A percentile compares a stretch with the other conserved stretches of the same genome.
Evolutionary conservation across 2,888 invertebrate species (phyloP).

Genomic region (Aquatica leii): DNA sequence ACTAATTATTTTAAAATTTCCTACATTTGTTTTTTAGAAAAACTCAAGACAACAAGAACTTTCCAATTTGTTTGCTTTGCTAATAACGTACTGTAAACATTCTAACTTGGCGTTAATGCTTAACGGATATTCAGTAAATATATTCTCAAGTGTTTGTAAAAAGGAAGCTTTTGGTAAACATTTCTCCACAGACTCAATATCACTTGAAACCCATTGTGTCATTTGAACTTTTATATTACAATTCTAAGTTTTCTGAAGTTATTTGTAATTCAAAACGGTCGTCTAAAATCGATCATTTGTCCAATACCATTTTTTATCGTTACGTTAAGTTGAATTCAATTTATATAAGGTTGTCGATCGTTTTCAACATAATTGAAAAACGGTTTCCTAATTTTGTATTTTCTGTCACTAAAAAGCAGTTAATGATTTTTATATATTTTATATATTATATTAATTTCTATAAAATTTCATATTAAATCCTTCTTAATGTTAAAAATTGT

Average conservation of each 20-base stretch:
- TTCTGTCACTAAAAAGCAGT: too few relatives aligned
- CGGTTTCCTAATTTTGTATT: too few relatives aligned
- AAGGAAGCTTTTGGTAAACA: slow-evolving; percentile 13
- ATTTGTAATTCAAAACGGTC: slow-evolving; percentile 16
- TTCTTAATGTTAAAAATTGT: too few relatives aligned
- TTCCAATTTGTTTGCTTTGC: too few relatives aligned
- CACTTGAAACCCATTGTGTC: slow-evolving; percentile 19
- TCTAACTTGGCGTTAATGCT: not conserved
- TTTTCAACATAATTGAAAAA: slow-evolving; percentile 9
- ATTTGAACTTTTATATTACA: slow-evolving; percentile 21
- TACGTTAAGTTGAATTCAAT: not conserved
- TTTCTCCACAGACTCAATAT: slow-evolving; percentile 15
- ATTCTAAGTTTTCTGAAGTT: slow-evolving; percentile 5
- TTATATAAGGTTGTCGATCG: slow-evolving; percentile 15
- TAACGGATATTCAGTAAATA: slow-evolving; percentile 8
- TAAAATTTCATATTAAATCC: too few relatives aligned
- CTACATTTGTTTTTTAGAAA: too few relatives aligned
- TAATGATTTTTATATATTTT: too few relatives aligned
- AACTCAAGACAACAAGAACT: too few relatives aligned
- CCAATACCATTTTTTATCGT: slow-evolving; percentile 13
- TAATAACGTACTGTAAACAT: too few relatives aligned
- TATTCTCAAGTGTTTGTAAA: slow-evolving; percentile 14
- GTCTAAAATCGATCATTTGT: slow-evolving; percentile 22
- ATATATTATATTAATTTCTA: too few relatives aligned
- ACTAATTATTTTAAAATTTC: too few relatives aligned